Percentiles rank a stretch among this genome's conserved stretches.
These are phyloP conservation scores for Sarotherodon lohbergeri DNA, from an alignment of 2,113 vertebrate genomes.

Conservation along the genomic window DNA sequence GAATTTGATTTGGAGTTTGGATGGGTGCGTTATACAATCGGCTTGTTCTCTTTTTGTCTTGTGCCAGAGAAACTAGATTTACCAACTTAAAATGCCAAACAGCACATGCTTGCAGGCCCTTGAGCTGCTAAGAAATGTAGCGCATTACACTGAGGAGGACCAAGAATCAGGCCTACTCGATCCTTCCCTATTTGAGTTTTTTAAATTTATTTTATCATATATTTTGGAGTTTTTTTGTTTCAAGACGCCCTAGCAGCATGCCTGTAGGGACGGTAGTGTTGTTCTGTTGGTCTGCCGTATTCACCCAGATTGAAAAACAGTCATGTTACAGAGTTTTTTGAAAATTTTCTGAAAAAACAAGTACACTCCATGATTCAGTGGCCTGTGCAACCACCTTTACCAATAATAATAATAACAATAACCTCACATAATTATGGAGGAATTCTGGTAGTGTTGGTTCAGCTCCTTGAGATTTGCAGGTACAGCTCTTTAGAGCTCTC, in stretches of 20 bases:
- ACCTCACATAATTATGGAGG: neutral
- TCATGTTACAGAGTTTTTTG: neutral
- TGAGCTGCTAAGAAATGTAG: neutral
- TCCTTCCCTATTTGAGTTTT: neutral
- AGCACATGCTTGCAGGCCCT: neutral
- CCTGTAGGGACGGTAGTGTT: neutral
- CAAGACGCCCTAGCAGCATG: neutral
- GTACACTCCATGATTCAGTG: neutral
- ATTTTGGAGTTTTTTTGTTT: neutral
- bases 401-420: neutral
- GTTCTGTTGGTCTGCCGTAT: neutral
- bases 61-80: slow-evolving; percentile 12
- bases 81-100: neutral
- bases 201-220: neutral
- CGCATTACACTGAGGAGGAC: neutral
- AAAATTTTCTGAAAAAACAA: neutral
- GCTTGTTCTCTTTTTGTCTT: neutral
- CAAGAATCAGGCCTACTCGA: neutral
- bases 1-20: neutral
- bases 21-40: neutral
- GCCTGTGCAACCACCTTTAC: neutral
- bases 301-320: neutral
- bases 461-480: neutral
- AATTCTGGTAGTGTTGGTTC: neutral
- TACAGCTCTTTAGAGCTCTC: neutral